Evolutionary conservation across 1,140 invertebrate species (phyloP), one percentile per base, ranked within the genome.

Genomic region (Drosophila santomea): DNA sequence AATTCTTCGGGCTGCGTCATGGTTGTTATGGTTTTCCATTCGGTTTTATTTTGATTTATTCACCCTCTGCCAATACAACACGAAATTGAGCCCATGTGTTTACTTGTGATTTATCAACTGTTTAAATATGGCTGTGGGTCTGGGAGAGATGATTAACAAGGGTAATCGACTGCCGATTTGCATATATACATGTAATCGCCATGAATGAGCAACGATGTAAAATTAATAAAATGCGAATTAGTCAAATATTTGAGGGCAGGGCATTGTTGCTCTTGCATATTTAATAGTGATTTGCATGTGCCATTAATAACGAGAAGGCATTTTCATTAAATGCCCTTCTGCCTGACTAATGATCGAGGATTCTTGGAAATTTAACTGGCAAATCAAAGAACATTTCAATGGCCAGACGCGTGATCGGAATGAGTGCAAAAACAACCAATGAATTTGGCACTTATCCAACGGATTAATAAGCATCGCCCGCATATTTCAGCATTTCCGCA

Each of bases 1-100:
- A 80, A 84, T 88, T 89, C 86, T 80, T 78, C 41, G 68, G 44
- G 39, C 80, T 80, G 72, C 84, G 84, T 88, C 84, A 88, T 68
- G 47, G 59, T 78, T 89, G 72, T 84, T 89, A 57, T 76, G 76
- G 64, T 54, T 72, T 68, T 64, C 35, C 43, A 35, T 52, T 39
- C 4, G 32, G 17, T 32, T 69, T 58, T 74, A 58, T 72, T 72
- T 71, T 50, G n/a, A 68, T 44, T 52, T 15, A 48, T 39, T 54
- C 17, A 54, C 17, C 14, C 51, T 8, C 32, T 23, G 17, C 35
- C 45, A 58, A 59, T 72, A 60, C 23, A 55, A 56, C 17, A 55
- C 64, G 48, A 74, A 7, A 59, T 50, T 36, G 55, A 66, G 58
- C 67, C 45, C 62, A 75, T 62, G 63, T 79, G 75, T 72, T 88